These are phyloP conservation scores for Drosophila paramelanica DNA, from an alignment of 2,888 invertebrate species.

Conservation along the genomic window DNA sequence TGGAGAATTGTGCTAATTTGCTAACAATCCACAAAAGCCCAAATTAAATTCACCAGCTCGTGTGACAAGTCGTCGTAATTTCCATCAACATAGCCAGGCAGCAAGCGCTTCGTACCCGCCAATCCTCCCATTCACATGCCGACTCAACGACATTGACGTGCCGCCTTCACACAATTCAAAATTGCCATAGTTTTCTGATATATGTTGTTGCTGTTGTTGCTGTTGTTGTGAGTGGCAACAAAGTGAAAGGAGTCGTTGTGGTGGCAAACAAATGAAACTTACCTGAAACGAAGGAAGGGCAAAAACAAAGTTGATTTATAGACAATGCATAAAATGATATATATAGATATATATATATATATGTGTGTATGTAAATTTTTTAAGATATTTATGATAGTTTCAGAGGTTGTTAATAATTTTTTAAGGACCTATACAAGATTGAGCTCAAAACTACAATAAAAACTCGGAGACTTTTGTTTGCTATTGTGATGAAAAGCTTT, in stretches of 20 bases:
- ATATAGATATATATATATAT: background rate
- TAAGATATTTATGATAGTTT: constrained; percentile 48
- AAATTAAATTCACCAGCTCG: constrained; percentile 53
- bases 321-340: constrained; percentile 38
- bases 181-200: constrained; percentile 32
- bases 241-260: constrained; percentile 70
- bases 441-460: constrained; percentile 2
- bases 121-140: constrained; percentile 21
- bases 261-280: constrained; percentile 60
- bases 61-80: constrained; percentile 82
- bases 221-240: constrained; percentile 49
- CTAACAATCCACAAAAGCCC: constrained; percentile 67
- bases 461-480: constrained; percentile 13
- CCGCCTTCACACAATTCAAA: constrained; percentile 79
- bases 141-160: constrained; percentile 72
- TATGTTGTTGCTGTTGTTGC: background rate
- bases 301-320: constrained; percentile 72
- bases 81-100: constrained; percentile 30
- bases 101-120: background rate
- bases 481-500: constrained; percentile 10
- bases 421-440: constrained; percentile 6
- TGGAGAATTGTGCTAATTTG: constrained; percentile 73
- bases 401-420: constrained; percentile 48
- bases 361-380: constrained; percentile 12
- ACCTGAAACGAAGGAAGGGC: constrained; percentile 60